Evolutionary conservation across 2,113 vertebrate genomes (phyloP), one percentile per base, ranked within the genome.

Genomic region (Calidris pugnax): DNA sequence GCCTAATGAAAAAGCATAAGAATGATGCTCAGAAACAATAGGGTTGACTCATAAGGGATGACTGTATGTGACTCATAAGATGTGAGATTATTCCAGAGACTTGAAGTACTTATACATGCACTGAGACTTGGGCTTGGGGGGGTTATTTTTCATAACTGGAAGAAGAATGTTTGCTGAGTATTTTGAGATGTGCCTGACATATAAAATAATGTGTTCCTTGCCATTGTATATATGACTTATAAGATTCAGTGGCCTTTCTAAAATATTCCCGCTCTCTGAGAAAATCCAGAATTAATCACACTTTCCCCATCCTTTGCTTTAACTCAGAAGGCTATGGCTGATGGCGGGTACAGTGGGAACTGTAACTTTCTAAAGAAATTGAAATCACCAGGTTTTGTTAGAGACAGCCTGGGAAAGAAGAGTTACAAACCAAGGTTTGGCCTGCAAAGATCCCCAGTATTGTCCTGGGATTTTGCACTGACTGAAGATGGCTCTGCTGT

Each of bases 11-110:
- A 86, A 92, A 81, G 30, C 35, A 2, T 55, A 50, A 69, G 64
- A 83, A 92, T 48, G 37, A 91, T 77, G 39, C 83, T 86, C 75
- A 88, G 76, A 93, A 90, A 94, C 79, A 94, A 72, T 71, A 59
- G 37, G 32, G 47, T 74, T 96, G 93, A 96, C 67, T 93, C 95
- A 93, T 69, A 83, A 83, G 45, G 63, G 41, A 20, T 95, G 85
- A 88, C 55, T 90, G 45, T 63, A 24, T 68, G 16, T 94, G 90
- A 93, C 75, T 96, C 92, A 95, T 51, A 83, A 81, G 1, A 76
- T 74, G 56, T 30, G 43, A 86, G 62, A 84, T 81, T 89, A 57
- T 95, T 95, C 35, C 48, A 26, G 60, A 68, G 22, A 37, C 24
- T 35, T 74, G 56, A 81, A 74, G 64, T 60, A 28, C 45, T 28